Percentiles rank a stretch among this genome's conserved stretches.
Conservation (phyloP, 2,113 vertebrate species). For the Nycticryphes semicollaris region DNA sequence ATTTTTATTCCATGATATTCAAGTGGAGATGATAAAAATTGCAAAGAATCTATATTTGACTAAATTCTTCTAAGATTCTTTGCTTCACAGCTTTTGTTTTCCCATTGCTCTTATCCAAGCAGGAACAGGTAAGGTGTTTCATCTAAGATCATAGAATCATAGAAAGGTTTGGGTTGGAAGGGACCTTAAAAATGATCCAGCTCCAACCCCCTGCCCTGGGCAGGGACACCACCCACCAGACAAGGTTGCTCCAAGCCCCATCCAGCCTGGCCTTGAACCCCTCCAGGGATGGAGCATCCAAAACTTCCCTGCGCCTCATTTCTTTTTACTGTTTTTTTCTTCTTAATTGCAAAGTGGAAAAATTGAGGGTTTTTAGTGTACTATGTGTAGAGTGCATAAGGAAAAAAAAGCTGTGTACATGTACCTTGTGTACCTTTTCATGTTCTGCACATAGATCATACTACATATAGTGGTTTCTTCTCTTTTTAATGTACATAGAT, state of each 20-base stretch:
- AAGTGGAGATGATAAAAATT: neutral
- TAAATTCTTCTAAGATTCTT: neutral
- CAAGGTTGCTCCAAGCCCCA: too few relatives aligned
- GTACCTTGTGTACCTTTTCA: neutral
- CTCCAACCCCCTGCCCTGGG: too few relatives aligned
- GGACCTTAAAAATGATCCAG: too few relatives aligned
- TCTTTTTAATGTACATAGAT: neutral
- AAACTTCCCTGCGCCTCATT: neutral
- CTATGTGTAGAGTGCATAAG: neutral
- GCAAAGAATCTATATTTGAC: neutral
- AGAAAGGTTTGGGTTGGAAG: too few relatives aligned
- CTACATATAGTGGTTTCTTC: neutral
- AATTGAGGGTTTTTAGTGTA: neutral
- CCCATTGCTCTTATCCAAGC: neutral
- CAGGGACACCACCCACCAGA: too few relatives aligned
- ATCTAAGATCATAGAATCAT: neutral
- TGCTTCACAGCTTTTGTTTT: neutral
- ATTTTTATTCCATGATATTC: neutral
- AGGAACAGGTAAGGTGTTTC: neutral
- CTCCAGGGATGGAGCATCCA: too few relatives aligned
- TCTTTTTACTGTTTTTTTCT: neutral
- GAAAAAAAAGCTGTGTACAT: neutral
- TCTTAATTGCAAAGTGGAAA: neutral
- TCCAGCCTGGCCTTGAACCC: too few relatives aligned
- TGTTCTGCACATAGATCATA: neutral